These are phyloP conservation scores for Apaloderma vittatum DNA, from an alignment of 2,113 vertebrate species.

Conservation along the genomic window DNA sequence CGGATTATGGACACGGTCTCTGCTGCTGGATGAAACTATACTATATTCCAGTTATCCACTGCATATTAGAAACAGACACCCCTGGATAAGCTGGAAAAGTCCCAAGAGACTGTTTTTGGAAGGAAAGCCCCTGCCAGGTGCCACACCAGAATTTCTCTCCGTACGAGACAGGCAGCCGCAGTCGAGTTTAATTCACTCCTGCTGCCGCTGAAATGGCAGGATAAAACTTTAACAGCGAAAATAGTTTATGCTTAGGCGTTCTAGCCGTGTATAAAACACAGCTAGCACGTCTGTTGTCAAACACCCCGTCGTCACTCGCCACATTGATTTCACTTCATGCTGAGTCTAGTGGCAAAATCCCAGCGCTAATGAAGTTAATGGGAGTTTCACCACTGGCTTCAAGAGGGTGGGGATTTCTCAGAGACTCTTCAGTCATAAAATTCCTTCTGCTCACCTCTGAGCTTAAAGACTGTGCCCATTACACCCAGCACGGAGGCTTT, in stretches of 20 bases:
- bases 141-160: not conserved
- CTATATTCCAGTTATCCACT: not conserved
- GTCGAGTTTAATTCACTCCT: not conserved
- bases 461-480: slow-evolving; percentile 29
- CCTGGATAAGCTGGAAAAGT: not conserved
- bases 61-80: not conserved
- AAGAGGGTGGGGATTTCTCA: slow-evolving; percentile 12
- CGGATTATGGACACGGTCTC: not conserved
- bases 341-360: slow-evolving; percentile 36
- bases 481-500: not conserved
- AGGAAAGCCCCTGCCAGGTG: not conserved
- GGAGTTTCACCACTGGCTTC: not conserved
- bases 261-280: not conserved
- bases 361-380: slow-evolving; percentile 10
- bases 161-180: not conserved
- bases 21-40: not conserved
- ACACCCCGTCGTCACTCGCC: not conserved
- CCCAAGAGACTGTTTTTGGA: not conserved
- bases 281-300: slow-evolving; percentile 23
- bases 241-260: not conserved
- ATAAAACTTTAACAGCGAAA: not conserved
- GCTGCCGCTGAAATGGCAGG: not conserved
- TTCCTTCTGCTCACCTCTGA: slow-evolving; percentile 38
- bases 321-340: slow-evolving; percentile 10
- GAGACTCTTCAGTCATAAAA: slow-evolving; percentile 16